Evolutionary conservation across 2,113 vertebrate species (phyloP), one percentile per base, ranked within the genome.

Genomic region (Chascanopsetta lugubris): DNA sequence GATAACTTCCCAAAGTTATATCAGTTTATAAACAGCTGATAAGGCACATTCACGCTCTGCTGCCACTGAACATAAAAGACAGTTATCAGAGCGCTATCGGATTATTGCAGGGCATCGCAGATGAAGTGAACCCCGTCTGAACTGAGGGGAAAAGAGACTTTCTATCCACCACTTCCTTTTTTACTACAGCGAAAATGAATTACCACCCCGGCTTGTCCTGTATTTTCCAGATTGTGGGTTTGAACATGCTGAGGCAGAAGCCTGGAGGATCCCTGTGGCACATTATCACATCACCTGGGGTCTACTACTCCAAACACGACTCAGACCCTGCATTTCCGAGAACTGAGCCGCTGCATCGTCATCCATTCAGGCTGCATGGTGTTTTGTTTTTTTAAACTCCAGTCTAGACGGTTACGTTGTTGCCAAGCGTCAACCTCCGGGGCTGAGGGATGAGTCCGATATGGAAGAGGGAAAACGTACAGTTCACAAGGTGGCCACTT

Each of bases 271-370:
- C 24, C n/a, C 8, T 17, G 8, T 24, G 32, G 29, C n/a, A 46
- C n/a, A 22, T 36, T 20, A 17, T 24, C 12, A 12, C 57, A 17
- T 61, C 22, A 57, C n/a, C 13, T 12, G 11, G 22, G 6, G 24
- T 29, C 24, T 13, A 51, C 20, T 5, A 26, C 22, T 42, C 17
- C 15, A 42, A n/a, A 42, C 17, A n/a, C 17, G 38, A 18, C 38
- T 7, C 15, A 42, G 5, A 17, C 12, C 36, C 15, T 5, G 6
- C 10, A 22, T 55, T 70, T 54, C 38, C n/a, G 20, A 20, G 15
- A 61, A 36, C 32, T 8, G 18, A 17, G 22, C 18, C 26, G 17
- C 51, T 53, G 22, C 38, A 54, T 58, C 38, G 50, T 58, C 36
- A 47, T 62, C 20, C 1, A 8, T 34, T n/a, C 45, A 50, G n/a